Evolutionary conservation across 37 sponge, comb jelly and placozoan genomes (phyloP), one percentile per base, ranked within the genome.

Genomic region (Ianthella basta): DNA sequence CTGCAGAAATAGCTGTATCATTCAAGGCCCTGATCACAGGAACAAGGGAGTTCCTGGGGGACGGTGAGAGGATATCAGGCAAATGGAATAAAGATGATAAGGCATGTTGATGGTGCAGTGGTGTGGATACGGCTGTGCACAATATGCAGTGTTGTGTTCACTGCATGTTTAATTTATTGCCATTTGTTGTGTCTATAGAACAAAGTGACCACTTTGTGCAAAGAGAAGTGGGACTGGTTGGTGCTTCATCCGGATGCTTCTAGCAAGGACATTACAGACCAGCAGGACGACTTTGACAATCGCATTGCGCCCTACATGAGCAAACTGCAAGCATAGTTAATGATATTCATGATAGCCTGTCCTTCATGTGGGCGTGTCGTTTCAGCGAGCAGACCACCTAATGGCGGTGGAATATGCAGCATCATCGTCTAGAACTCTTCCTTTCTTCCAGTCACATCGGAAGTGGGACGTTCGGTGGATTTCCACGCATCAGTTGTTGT

Each of bases 51-150:
- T 60, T 67, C 10, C 73, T 95, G 40, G 60, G 72, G 5, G 86
- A 91, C 56, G 55, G 53, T 69, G 92, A 94, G 40, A 88, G 69
- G 60, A 89, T 94, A 27, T 33, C 80, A 39, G 95, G 95, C 36
- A 95, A 89, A 63, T 95, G 95, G 95, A 87, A 84, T 57, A 95
- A 95, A 73, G 95, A 95, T 39, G 95, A 95, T 67, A 95, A 86
- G 86, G 92, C 81, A 41, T 29, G 80, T 36, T 61, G n/a, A 61
- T 27, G n/a, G 27, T 4, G 34, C 27, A 35, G 29, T 34, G 15
- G n/a, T n/a, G 32, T 69, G 34, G 12, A 29, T 69, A 35, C 34
- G 35, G 29, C 32, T 33, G 27, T 69, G 70, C 70, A 44, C 6
- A 10, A 44, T 82, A 1, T n/a, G n/a, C n/a, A n/a, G 50, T 44